phyloP scores from a whole-genome alignment of 2,113 vertebrate species.

The Pontoporia blainvillei region DNA sequence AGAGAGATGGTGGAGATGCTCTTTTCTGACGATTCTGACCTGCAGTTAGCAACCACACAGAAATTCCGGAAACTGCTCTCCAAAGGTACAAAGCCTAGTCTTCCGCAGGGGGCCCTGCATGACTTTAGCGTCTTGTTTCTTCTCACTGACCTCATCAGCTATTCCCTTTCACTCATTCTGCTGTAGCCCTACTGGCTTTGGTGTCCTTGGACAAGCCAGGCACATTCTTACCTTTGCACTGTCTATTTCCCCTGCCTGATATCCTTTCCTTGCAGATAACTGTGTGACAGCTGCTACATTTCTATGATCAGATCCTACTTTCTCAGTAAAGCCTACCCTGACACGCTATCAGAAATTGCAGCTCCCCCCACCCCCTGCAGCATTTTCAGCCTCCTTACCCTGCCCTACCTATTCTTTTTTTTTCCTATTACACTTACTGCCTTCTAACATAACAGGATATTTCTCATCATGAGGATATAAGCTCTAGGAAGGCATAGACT shows the following conservation, averaged over 20 bases:
- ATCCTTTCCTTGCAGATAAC: not conserved
- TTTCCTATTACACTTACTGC: not conserved
- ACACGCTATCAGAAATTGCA: not conserved
- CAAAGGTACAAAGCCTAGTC: constrained; percentile 87
- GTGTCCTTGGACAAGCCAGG: not conserved
- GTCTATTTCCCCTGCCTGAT: not conserved
- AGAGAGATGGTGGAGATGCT: constrained; percentile 98
- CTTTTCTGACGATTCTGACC: constrained; percentile 96
- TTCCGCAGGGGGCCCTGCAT: not conserved
- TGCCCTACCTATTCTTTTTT: not conserved
- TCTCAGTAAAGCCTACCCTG: not conserved
- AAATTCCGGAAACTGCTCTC: constrained; percentile 98
- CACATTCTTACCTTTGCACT: not conserved
- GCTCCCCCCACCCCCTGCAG: not conserved
- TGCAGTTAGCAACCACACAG: constrained; percentile 95
- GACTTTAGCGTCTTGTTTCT: not conserved
- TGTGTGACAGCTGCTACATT: not conserved
- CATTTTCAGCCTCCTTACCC: not conserved
- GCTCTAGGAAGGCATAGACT: not conserved
- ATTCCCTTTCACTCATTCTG: not conserved
- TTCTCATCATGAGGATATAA: not conserved
- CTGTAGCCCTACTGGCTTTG: not conserved
- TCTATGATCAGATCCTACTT: not conserved
- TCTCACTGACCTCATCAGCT: not conserved
- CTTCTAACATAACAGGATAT: not conserved